Conservation (phyloP, 2,888 invertebrate species). For the Tryphoninae sp. region DNA sequence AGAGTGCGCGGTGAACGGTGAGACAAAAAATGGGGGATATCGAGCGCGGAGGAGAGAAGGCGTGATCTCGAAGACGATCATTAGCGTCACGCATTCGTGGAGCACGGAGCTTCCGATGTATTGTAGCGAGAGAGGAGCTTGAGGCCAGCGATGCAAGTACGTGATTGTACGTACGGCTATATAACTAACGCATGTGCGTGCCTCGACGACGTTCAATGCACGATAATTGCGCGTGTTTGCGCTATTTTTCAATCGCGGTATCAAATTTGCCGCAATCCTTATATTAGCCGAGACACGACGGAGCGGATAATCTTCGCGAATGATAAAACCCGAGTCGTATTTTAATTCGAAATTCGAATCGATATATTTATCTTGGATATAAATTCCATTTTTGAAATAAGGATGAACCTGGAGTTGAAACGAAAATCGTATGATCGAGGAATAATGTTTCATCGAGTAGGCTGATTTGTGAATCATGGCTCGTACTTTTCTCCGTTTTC, state of each 20-base stretch:
- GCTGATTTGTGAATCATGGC: too few species aligned
- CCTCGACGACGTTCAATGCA: background rate
- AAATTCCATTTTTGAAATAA: too few species aligned
- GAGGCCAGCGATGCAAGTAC: too few species aligned
- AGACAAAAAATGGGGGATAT: constrained; percentile 23
- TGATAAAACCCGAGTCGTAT: background rate
- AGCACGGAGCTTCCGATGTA: constrained; percentile 24
- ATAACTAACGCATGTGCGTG: background rate
- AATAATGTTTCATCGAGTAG: too few species aligned
- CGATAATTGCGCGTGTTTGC: constrained; percentile 27
- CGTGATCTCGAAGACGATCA: constrained; percentile 65
- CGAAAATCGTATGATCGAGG: too few species aligned
- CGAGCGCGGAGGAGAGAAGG: constrained; percentile 36
- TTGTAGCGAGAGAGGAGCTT: background rate
- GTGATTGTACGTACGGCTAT: background rate
- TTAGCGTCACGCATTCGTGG: constrained; percentile 68
- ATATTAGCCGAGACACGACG: background rate
- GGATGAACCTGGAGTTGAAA: too few species aligned
- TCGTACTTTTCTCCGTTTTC: too few species aligned
- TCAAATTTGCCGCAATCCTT: constrained; percentile 19
- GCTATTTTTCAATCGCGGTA: constrained; percentile 9
- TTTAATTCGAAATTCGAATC: background rate
- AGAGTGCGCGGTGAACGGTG: constrained; percentile 36
- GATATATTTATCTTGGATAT: too few species aligned
- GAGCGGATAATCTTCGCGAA: too few species aligned